Percentiles rank a stretch among this genome's conserved stretches.
These are phyloP conservation scores for Agrochola macilenta DNA, from an alignment of 2,888 invertebrate species.

Conservation along the genomic window DNA sequence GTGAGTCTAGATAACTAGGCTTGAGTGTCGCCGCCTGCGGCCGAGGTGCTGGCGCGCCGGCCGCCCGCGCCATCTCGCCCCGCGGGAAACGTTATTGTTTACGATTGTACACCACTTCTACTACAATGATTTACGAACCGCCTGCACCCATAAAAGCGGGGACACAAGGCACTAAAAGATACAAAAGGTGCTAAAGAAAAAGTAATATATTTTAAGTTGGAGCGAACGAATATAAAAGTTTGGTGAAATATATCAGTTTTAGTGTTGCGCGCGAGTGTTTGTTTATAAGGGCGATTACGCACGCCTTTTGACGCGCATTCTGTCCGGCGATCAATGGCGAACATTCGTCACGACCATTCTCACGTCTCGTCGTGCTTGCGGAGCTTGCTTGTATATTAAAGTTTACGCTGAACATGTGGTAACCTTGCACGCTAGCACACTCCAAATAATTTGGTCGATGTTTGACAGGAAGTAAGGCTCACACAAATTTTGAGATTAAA, in stretches of 20 bases:
- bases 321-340: conserved; percentile 69
- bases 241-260: conserved; percentile 90
- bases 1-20: conserved; percentile 23
- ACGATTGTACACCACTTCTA: conserved; percentile 87
- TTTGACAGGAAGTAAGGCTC: conserved; percentile 43
- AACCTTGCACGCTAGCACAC: conserved; percentile 42
- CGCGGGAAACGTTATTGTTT: conserved; percentile 85
- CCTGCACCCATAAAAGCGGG: conserved; percentile 88
- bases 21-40: conserved; percentile 41
- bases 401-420: conserved; percentile 46
- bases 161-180: conserved; percentile 90
- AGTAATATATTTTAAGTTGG: conserved; percentile 89
- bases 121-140: conserved; percentile 90
- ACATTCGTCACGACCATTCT: conserved; percentile 79
- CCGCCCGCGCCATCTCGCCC: conserved; percentile 68
- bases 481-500: conserved; percentile 34
- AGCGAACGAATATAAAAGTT: conserved; percentile 89
- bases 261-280: conserved; percentile 87
- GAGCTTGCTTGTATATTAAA: conserved; percentile 45
- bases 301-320: conserved; percentile 81
- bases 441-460: conserved; percentile 23
- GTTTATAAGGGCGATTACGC: conserved; percentile 88
- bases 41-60: conserved; percentile 32
- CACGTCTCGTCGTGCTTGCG: conserved; percentile 65
- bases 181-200: conserved; percentile 91